Base-by-base conservation (phyloP, 2,888 invertebrate genomes). In the Diabrotica balteata region DNA sequence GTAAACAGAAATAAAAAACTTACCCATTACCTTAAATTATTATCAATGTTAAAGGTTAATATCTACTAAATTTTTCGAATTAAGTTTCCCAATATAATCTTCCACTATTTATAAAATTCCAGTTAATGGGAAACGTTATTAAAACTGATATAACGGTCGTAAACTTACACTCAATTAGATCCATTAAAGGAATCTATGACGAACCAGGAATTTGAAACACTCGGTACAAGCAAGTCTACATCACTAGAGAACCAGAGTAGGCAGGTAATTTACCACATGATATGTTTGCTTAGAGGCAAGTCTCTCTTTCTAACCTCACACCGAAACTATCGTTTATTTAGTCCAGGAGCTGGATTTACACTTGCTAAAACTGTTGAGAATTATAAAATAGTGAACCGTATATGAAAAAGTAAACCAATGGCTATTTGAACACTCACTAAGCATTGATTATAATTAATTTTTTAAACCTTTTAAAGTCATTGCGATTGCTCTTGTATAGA, bases 211-310 rank as follows among this genome's bases (percentile, higher is more conserved):
- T 64, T 58, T 64, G 11, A 58, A 64, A 52, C 63, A 64, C 58
- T 63, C 55, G 49, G 63, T 63, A 63, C 43, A 54, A 54, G 49
- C 54, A 42, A 63, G 63, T 11, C 63, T 64, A 52, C 46, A 51
- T 64, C 22, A 22, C 32, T 43, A 51, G 32, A 51, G 63, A 79
- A 77, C 77, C 77, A 77, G 80, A 81, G 80, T 81, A 82, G 82
- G 82, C 82, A 83, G 82, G 82, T 81, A 84, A 84, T 84, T 84
- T 84, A 83, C 83, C 83, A 82, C 81, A 82, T 83, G 84, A 84
- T 84, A 83, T 84, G 84, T 84, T 84, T 84, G 83, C 83, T 83
- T 83, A 84, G 81, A 82, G 84, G 84, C 82, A 83, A 82, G 80
- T 79, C 80, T 80, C 80, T 82, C 78, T 77, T 47, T 63, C 22